A percentile compares a stretch with the other conserved stretches of the same genome.
Evolutionary conservation across 1,140 invertebrate species (phyloP).

Genomic region (Dreissena rostriformis): DNA sequence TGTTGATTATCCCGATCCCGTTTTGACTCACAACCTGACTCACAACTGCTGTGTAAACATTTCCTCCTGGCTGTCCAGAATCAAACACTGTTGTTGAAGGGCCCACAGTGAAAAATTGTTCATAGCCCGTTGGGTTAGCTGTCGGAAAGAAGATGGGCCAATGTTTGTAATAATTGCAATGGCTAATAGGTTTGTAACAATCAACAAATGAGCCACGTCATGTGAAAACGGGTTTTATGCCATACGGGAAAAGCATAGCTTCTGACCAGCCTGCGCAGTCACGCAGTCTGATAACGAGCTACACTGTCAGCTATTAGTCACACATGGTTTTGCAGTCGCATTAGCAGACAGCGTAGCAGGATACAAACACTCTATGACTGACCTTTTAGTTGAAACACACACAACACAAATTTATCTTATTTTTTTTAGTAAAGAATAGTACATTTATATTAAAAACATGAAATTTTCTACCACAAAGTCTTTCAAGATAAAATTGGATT

Average conservation of each 20-base stretch:
- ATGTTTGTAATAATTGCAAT: too few species aligned
- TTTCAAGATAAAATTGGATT: not conserved
- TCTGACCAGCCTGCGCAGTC: too few species aligned
- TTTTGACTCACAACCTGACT: conserved; percentile 9
- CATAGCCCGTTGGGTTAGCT: conserved; percentile 55
- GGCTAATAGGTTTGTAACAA: too few species aligned
- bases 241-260: too few species aligned
- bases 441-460: not conserved
- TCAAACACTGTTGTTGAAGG: not conserved
- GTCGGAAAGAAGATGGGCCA: not conserved
- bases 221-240: too few species aligned
- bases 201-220: too few species aligned
- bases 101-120: conserved; percentile 27
- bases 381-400: conserved; percentile 10
- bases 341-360: too few species aligned
- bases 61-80: not conserved
- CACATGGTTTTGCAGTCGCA: too few species aligned
- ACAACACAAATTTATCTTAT: not conserved
- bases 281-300: too few species aligned
- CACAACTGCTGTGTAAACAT: conserved; percentile 44
- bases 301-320: too few species aligned
- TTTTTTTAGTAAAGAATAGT: too few species aligned
- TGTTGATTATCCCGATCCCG: conserved; percentile 37
- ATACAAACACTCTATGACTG: too few species aligned
- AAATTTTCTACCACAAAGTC: not conserved